Conservation (phyloP, 2,888 invertebrate species). For the Brachypterus glaber region DNA sequence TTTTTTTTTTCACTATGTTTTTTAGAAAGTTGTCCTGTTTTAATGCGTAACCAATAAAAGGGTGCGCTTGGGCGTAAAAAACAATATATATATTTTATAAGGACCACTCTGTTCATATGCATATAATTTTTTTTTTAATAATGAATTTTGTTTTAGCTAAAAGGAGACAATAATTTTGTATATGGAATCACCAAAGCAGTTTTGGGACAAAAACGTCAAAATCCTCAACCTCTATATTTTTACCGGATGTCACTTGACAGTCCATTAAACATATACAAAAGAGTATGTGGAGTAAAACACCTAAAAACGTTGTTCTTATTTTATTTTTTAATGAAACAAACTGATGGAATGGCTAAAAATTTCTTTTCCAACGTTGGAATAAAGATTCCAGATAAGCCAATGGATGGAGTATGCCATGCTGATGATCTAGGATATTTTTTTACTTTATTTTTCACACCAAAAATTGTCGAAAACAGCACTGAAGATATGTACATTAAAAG, state of each 20-base stretch:
- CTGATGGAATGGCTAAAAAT: slow-evolving; percentile 17
- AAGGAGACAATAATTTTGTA: slow-evolving; percentile 32
- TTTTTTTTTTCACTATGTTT: too few species aligned
- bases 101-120: too few species aligned
- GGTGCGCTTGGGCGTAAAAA: too few species aligned
- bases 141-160: slow-evolving; percentile 33
- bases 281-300: slow-evolving; percentile 23
- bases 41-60: too few species aligned
- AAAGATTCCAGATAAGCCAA: slow-evolving; percentile 18
- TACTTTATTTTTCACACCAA: slow-evolving; percentile 19
- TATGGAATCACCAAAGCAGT: slow-evolving; percentile 28
- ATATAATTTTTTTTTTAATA: too few species aligned
- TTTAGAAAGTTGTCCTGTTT: too few species aligned
- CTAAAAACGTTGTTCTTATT: slow-evolving; percentile 24
- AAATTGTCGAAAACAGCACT: slow-evolving; percentile 12
- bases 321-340: slow-evolving; percentile 23
- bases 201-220: slow-evolving; percentile 20
- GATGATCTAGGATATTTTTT: slow-evolving; percentile 34
- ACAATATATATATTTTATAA: too few species aligned
- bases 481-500: slow-evolving; percentile 29
- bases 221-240: slow-evolving; percentile 26
- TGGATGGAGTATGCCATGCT: slow-evolving; percentile 30
- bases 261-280: slow-evolving; percentile 28
- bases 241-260: slow-evolving; percentile 31
- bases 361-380: slow-evolving; percentile 18